phyloP scores from a whole-genome alignment of 2,888 invertebrate genomes.

The Oeneis ivallda region DNA sequence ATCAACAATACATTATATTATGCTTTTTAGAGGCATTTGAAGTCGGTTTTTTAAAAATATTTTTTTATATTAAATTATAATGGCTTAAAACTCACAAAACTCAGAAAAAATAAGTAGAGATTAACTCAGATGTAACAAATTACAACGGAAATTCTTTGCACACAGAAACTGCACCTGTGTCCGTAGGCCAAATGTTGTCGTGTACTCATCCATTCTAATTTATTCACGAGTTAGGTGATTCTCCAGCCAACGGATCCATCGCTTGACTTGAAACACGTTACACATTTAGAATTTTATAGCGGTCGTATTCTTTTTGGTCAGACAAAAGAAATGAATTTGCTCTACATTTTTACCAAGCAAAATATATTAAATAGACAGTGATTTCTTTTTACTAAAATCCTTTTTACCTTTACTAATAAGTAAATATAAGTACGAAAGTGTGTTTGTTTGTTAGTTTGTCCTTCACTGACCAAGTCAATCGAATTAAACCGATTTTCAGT shows the following conservation, averaged over 20 bases:
- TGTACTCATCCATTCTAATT: slow-evolving; percentile 65
- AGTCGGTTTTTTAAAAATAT: too few species aligned
- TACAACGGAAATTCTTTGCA: slow-evolving; percentile 44
- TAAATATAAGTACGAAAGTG: too few species aligned
- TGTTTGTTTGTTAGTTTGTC: too few species aligned
- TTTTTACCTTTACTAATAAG: too few species aligned
- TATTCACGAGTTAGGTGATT: slow-evolving; percentile 56
- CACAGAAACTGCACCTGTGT: slow-evolving; percentile 57
- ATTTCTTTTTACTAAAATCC: too few species aligned
- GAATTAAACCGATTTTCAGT: too few species aligned
- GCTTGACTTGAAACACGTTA: slow-evolving; percentile 18
- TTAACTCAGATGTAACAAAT: neutral
- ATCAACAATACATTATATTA: too few species aligned
- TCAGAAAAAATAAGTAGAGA: too few species aligned
- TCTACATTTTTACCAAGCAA: slow-evolving; percentile 1
- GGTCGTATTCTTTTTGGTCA: slow-evolving; percentile 4
- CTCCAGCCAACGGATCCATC: slow-evolving; percentile 16
- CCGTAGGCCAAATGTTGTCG: slow-evolving; percentile 56
- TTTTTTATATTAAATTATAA: too few species aligned
- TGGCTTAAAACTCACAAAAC: too few species aligned
- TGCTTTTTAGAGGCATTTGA: too few species aligned
- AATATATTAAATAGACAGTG: neutral
- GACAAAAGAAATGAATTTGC: slow-evolving; percentile 5
- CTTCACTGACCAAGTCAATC: too few species aligned
- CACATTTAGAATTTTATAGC: slow-evolving; percentile 16